Conservation (phyloP, 2,888 invertebrate species). For the Diarsia rubi region DNA sequence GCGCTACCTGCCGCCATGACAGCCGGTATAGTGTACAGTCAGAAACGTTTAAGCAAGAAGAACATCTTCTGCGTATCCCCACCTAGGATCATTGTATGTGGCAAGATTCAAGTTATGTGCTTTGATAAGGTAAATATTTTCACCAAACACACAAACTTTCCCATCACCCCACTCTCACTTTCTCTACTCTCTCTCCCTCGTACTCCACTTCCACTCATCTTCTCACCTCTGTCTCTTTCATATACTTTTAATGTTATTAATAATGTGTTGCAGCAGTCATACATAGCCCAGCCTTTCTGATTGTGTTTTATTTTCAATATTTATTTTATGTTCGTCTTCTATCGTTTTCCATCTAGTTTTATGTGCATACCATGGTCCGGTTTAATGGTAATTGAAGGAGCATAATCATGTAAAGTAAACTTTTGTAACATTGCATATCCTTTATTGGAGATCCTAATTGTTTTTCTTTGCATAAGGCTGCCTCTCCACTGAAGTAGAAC, state of each 20-base stretch:
- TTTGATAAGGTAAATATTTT: constrained; percentile 95
- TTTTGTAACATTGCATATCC: background rate
- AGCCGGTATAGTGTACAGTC: constrained; percentile 95
- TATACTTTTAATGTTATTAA: background rate
- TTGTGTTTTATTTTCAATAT: background rate
- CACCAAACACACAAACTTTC: no score
- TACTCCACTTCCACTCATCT: no score
- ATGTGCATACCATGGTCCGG: background rate
- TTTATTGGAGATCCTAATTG: background rate
- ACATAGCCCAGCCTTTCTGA: background rate
- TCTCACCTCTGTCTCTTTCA: background rate
- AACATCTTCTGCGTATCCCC: constrained; percentile 95
- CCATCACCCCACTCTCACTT: no score
- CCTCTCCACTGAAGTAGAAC: no score
- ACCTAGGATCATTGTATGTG: constrained; percentile 94
- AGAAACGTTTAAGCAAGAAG: constrained; percentile 92
- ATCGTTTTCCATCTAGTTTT: background rate
- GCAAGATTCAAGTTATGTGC: constrained; percentile 95
- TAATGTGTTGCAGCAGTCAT: background rate
- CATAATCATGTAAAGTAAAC: background rate
- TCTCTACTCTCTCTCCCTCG: no score
- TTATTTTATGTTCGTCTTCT: background rate
- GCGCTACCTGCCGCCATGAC: constrained; percentile 97
- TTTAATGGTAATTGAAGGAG: background rate
- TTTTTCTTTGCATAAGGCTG: background rate